Evolutionary conservation across 2,797 vertebrate genomes (phyloP), one percentile per base, ranked within the genome.

Genomic region (Mus spretus): DNA sequence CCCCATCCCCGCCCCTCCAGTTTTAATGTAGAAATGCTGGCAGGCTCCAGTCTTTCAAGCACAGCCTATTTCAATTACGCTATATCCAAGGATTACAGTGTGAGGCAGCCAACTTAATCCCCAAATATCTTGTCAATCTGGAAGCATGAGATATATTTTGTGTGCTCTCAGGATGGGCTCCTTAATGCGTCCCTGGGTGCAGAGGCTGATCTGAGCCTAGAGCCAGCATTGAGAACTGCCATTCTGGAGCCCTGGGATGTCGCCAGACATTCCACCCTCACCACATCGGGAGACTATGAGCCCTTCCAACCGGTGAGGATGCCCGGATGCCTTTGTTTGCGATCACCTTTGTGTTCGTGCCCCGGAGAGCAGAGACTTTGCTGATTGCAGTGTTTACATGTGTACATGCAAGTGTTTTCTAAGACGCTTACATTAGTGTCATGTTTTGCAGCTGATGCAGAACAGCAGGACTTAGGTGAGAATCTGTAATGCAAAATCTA

Each of bases 381-480:
- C 96, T 89, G 96, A 93, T 93, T 88, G n/a, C 63, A 24, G 55
- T 93, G 80, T 98, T 97, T 96, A 96, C 96, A 91, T 97, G 97
- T 97, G 92, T 96, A 95, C 97, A 86, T 93, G 96, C 50, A 96
- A 97, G 98, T 97, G 93, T 98, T 98, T 98, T 90, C 86, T 57
- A 94, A 97, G 98, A 97, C 94, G 97, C 97, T 98, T 97, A 97
- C 98, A 96, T 98, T 95, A 86, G 96, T 83, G 96, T 85, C 96
- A 67, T 98, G 96, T 97, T 97, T 97, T 97, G 89, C 97, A n/a
- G n/a, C n/a, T n/a, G n/a, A n/a, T n/a, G n/a, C n/a, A 78, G 89
- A 96, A 96, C 97, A 95, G 97, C 15, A 93, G 96, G 95, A 65
- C 81, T 95, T 85, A 97, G 97, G 98, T 97, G 98, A 95, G 97